Evolutionary conservation across 2,888 invertebrate species (phyloP).

Genomic region (Chloromyia formosa): DNA sequence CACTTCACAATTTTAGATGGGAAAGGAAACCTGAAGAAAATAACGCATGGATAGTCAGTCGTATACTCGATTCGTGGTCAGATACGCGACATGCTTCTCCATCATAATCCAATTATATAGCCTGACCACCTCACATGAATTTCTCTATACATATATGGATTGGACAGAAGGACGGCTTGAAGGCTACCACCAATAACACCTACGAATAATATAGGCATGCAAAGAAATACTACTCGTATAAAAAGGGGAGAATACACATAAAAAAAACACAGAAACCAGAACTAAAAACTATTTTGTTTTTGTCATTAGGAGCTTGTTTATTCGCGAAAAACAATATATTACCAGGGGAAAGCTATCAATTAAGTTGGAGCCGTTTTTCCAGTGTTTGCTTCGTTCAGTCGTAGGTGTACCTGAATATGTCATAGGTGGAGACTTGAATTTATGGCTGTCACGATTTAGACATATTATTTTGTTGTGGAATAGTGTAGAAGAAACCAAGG

Average conservation of each 20-base stretch:
- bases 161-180: slow-evolving; percentile 17
- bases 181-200: not conserved
- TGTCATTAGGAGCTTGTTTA: not conserved
- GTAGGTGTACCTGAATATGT: too few relatives aligned
- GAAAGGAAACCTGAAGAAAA: not conserved
- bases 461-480: too few relatives aligned
- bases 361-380: not conserved
- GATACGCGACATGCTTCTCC: not conserved
- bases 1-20: slow-evolving; percentile 3
- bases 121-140: slow-evolving; percentile 14
- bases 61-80: not conserved
- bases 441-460: too few relatives aligned
- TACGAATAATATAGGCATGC: not conserved
- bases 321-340: not conserved
- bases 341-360: not conserved
- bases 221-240: too few relatives aligned
- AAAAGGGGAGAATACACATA: too few relatives aligned
- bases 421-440: too few relatives aligned
- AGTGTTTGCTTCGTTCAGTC: not conserved
- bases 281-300: not conserved
- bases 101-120: slow-evolving; percentile 29
- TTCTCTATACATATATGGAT: not conserved
- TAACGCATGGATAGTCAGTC: not conserved
- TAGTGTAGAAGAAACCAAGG: too few relatives aligned
- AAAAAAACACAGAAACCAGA: too few relatives aligned